Percentiles rank a stretch among this genome's conserved stretches.
phyloP scores from a whole-genome alignment of 2,113 vertebrate species.

The Laterallus jamaicensis region DNA sequence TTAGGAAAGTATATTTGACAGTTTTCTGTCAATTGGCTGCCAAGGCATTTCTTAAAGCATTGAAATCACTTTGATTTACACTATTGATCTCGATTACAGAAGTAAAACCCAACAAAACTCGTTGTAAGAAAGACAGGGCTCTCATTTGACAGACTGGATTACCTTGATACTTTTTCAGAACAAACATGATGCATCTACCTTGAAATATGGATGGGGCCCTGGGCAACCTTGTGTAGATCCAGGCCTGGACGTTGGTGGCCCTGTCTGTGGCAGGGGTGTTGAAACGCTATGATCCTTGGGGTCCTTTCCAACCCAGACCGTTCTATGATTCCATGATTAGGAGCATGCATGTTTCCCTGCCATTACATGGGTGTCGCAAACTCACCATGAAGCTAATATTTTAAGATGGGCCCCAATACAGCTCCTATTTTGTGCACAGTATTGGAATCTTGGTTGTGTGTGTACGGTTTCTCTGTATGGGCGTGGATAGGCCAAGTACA shows the following conservation, averaged over 20 bases:
- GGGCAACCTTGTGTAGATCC: too few species aligned
- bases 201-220: not conserved
- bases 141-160: not conserved
- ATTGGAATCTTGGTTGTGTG: not conserved
- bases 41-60: not conserved
- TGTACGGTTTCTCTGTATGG: accelerated
- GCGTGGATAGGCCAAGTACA: accelerated
- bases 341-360: not conserved
- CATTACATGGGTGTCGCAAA: not conserved
- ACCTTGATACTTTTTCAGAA: not conserved
- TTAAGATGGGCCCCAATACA: not conserved
- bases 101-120: not conserved
- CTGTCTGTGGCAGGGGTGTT: too few species aligned
- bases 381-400: not conserved
- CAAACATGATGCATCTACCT: not conserved
- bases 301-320: too few species aligned
- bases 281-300: too few species aligned
- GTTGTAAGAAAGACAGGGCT: not conserved
- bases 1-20: not conserved
- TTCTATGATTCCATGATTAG: not conserved
- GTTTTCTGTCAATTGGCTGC: not conserved
- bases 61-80: not conserved
- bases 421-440: not conserved
- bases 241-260: too few species aligned
- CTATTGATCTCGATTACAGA: not conserved